Conservation (phyloP, 92 coral and sea anemone genomes). For the Epizoanthus ramosus region DNA sequence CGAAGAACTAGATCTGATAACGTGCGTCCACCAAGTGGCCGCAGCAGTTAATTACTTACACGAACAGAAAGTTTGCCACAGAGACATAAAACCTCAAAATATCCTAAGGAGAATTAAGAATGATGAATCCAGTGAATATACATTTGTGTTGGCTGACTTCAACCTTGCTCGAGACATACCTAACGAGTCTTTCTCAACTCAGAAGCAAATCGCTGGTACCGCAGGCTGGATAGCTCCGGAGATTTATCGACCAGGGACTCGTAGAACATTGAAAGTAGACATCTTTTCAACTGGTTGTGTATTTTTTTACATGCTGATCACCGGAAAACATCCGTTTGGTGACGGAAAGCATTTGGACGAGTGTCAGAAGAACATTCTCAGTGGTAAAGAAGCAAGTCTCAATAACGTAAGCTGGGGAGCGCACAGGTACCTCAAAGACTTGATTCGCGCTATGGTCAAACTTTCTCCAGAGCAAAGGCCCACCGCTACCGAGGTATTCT, state of each 20-base stretch:
- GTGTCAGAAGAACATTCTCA: constrained; percentile 9
- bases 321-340: constrained; percentile 21
- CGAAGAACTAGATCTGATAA: not conserved
- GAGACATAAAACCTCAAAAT: constrained; percentile 21
- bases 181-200: constrained; percentile 31
- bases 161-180: constrained; percentile 25
- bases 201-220: constrained; percentile 28
- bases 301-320: constrained; percentile 10
- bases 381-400: constrained; percentile 9
- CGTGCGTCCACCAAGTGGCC: constrained; percentile 3
- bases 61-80: constrained; percentile 12
- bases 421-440: not conserved
- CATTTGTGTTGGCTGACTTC: constrained; percentile 35
- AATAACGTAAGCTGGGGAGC: not conserved
- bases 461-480: constrained; percentile 25
- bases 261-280: constrained; percentile 23
- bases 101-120: not conserved
- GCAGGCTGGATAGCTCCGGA: constrained; percentile 32
- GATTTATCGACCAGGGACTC: constrained; percentile 15
- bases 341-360: constrained; percentile 7
- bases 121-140: not conserved
- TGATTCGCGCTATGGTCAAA: constrained; percentile 12
- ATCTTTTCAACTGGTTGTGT: constrained; percentile 30
- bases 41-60: constrained; percentile 24
- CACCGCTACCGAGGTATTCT: not conserved